Evolutionary conservation across 1,140 invertebrate species (phyloP), one percentile per base, ranked within the genome.

Genomic region (Lasaia peninsularis): DNA sequence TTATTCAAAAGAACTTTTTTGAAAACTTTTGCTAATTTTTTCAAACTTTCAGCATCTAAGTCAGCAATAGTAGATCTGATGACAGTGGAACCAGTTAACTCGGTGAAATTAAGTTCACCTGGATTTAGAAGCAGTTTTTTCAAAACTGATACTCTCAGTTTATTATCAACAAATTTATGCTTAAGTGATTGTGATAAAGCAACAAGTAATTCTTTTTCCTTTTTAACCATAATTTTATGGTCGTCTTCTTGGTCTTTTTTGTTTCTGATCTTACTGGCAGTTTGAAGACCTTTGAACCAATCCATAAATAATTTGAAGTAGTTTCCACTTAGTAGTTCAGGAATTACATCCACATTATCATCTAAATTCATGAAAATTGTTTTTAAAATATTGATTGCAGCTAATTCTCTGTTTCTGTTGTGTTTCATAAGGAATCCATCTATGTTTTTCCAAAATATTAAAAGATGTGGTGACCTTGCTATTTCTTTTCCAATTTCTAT

Each of bases 91-190:
- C 91, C 91, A 24, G 93, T 94, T 24, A 92, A 92, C 78, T 94
- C 94, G 70, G 94, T 92, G 62, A 94, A 93, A 81, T 93, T 92
- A 59, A 94, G 91, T 69, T 92, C 92, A 1, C 94, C 93, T 5
- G 93, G 92, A 75, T 91, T 85, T 31, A 93, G 86, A 21, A 94
- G 78, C 3, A 95, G 72, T 71, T 92, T 93, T 54, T 93, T 91
- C 33, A 95, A 73, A 3, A 92, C 79, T 40, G 78, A 75, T 28
- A 93, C 78, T 71, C 91, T 91, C 21, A 87, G 82, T 70, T 90
- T 89, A n/a, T 80, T 74, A 31, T 89, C 81, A 9, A 91, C 80
- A 18, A 88, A 76, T 60, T 90, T 78, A 11, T 77, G 78, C 67
- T 90, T 90, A 16, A 93, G 71, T 52, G 73, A 69, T 64, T 89